Evolutionary conservation across 1,140 invertebrate genomes (phyloP).

Genomic region (Periplaneta americana): DNA sequence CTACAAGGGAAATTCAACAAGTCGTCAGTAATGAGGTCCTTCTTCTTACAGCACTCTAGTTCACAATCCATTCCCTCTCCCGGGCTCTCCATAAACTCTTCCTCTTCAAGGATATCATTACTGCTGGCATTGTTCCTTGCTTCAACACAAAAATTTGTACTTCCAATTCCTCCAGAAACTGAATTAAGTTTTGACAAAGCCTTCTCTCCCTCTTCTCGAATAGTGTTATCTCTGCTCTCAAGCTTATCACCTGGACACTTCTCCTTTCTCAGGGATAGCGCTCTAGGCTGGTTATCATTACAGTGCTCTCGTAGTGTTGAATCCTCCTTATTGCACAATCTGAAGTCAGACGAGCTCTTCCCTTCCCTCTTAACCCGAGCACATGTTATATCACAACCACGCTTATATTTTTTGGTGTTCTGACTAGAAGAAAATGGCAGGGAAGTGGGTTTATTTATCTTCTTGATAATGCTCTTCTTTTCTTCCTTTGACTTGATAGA

Average conservation of each 20-base stretch:
- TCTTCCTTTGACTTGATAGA: conserved; percentile 25
- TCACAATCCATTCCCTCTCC: neutral
- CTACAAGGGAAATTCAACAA: neutral
- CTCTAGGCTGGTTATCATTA: neutral
- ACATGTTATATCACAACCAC: neutral
- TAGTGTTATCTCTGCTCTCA: neutral
- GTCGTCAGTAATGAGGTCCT: neutral
- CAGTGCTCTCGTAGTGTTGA: neutral
- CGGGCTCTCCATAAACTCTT: neutral
- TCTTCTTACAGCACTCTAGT: conserved; percentile 1
- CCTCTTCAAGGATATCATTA: neutral
- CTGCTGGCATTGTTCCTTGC: neutral
- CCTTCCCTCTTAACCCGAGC: neutral
- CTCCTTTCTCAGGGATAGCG: neutral
- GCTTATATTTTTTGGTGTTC: conserved; percentile 8
- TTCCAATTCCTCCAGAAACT: neutral
- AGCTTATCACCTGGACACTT: neutral
- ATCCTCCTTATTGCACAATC: neutral
- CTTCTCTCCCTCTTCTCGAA: neutral
- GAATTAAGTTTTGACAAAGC: neutral
- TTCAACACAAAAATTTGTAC: neutral
- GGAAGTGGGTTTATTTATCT: conserved; percentile 20
- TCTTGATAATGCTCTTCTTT: conserved; percentile 12
- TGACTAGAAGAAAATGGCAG: conserved; percentile 13
- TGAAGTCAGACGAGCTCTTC: neutral